Conservation (phyloP, 2,888 invertebrate species). For the Tinea pellionella region DNA sequence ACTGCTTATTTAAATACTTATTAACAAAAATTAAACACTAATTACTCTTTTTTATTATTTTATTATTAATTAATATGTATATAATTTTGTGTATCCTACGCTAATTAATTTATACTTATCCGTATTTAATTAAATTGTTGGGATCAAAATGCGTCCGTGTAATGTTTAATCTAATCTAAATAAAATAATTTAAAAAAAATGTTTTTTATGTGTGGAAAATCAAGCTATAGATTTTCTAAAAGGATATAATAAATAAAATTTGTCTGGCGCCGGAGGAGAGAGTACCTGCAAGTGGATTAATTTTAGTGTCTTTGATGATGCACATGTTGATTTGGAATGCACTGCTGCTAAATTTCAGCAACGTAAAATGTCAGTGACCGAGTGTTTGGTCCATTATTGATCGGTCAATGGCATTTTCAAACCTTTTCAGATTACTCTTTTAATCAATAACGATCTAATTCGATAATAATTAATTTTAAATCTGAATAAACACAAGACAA, state of each 20-base stretch:
- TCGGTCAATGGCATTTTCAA: slow-evolving; percentile 50
- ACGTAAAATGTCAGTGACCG: slow-evolving; percentile 52
- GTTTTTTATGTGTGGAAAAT: too few relatives aligned
- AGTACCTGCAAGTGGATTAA: slow-evolving; percentile 20
- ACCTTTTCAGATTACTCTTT: slow-evolving; percentile 23
- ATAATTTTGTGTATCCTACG: too few relatives aligned
- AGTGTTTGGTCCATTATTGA: slow-evolving; percentile 38
- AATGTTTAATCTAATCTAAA: too few relatives aligned
- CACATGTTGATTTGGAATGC: slow-evolving; percentile 21
- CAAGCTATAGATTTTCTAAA: too few relatives aligned
- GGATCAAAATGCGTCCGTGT: too few relatives aligned
- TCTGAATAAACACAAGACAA: neutral
- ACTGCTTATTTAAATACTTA: neutral
- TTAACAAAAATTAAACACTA: too few relatives aligned
- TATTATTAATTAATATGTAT: too few relatives aligned
- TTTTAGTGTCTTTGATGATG: slow-evolving; percentile 37
- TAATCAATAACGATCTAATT: neutral
- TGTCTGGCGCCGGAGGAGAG: neutral
- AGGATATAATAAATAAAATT: neutral
- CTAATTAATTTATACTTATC: too few relatives aligned
- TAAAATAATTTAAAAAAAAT: too few relatives aligned
- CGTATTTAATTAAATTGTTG: too few relatives aligned
- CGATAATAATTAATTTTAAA: neutral
- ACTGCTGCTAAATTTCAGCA: slow-evolving; percentile 37
- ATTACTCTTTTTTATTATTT: too few relatives aligned